These are phyloP conservation scores for Helicolenus hilgendorfi DNA, from an alignment of 2,797 vertebrate species.

Conservation along the genomic window DNA sequence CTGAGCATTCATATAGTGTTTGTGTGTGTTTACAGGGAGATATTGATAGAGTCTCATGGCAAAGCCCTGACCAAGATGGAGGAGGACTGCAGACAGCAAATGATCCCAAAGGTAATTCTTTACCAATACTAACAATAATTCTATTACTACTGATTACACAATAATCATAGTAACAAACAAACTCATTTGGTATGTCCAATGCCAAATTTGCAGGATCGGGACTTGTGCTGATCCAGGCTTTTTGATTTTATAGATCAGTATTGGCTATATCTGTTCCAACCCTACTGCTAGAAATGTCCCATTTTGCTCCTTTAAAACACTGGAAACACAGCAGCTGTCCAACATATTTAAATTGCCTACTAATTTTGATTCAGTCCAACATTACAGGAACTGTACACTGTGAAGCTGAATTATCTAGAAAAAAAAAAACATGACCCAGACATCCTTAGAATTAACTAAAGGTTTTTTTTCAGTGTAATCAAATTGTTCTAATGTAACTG, in stretches of 20 bases:
- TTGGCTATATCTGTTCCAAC: neutral
- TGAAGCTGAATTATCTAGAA: neutral
- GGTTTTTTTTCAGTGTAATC: neutral
- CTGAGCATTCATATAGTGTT: neutral
- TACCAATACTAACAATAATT: neutral
- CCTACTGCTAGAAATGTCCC: neutral
- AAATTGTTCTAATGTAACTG: neutral
- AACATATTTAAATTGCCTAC: neutral
- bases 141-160: neutral
- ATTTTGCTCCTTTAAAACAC: neutral
- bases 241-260: neutral
- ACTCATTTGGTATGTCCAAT: neutral
- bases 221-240: neutral
- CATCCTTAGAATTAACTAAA: neutral
- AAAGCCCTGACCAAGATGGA: constrained; percentile 89
- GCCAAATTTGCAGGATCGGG: neutral
- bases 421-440: neutral
- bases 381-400: neutral
- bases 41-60: constrained; percentile 87
- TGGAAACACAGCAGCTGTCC: neutral
- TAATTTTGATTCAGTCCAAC: neutral
- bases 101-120: constrained; percentile 55
- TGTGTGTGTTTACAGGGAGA: constrained; percentile 83
- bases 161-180: neutral
- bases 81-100: constrained; percentile 82